These are phyloP conservation scores for Corvus hawaiiensis DNA, from an alignment of 2,113 vertebrate genomes.

Conservation along the genomic window DNA sequence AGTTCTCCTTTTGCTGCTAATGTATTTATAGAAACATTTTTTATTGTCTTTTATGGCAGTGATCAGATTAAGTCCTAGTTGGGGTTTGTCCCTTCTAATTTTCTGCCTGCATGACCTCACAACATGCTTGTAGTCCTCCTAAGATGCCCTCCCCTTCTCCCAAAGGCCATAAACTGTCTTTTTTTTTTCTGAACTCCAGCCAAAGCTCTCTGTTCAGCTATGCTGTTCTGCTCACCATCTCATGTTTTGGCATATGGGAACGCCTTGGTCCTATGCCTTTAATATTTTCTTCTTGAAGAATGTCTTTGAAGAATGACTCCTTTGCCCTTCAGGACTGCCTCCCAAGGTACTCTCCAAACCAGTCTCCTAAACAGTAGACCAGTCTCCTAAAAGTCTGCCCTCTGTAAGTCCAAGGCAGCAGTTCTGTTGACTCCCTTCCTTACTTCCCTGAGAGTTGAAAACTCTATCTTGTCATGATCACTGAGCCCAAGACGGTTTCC, in stretches of 20 bases:
- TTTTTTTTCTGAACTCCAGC: no score
- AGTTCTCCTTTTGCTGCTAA: neutral
- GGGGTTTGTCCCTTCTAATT: neutral
- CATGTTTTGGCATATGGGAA: neutral
- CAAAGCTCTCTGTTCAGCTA: neutral
- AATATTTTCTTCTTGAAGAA: neutral
- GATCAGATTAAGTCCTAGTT: neutral
- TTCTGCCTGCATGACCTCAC: neutral
- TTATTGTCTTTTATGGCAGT: neutral
- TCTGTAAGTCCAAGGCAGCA: neutral
- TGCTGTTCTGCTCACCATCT: neutral
- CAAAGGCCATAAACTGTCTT: neutral
- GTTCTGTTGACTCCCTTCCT: neutral
- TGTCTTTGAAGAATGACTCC: neutral
- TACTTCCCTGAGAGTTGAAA: neutral
- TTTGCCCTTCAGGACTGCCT: neutral
- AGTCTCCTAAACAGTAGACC: neutral
- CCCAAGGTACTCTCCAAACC: neutral
- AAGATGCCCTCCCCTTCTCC: neutral
- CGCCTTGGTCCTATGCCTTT: no score
- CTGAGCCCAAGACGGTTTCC: accelerated
- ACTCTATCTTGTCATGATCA: neutral
- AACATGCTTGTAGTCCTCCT: neutral
- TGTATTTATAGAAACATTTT: neutral
- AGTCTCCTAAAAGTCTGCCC: neutral